These are phyloP conservation scores for Calidris pygmaea DNA, from an alignment of 2,113 vertebrate species.

Conservation along the genomic window DNA sequence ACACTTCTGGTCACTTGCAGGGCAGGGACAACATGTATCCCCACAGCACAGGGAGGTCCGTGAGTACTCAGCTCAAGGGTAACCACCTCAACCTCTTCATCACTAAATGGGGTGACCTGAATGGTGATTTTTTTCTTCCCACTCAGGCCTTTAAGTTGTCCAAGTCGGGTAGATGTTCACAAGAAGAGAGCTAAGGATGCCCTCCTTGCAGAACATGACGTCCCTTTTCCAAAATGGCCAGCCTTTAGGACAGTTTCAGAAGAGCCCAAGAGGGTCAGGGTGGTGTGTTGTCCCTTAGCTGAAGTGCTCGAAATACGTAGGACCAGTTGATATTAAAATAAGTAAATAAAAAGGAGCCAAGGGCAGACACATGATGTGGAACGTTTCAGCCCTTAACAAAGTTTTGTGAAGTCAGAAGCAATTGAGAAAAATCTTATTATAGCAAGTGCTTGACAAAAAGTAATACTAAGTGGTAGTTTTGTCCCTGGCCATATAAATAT, in stretches of 20 bases:
- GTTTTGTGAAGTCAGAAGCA: not conserved
- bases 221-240: not conserved
- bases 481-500: not conserved
- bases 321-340: not conserved
- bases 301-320: not conserved
- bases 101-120: not conserved
- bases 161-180: not conserved
- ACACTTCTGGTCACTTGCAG: not conserved
- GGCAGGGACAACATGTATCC: fast-evolving
- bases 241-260: not conserved
- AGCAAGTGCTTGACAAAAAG: not conserved
- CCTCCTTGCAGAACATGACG: not conserved
- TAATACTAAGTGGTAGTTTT: not conserved
- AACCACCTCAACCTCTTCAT: not conserved
- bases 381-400: not conserved
- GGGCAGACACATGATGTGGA: not conserved
- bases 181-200: not conserved
- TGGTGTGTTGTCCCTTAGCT: not conserved
- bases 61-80: not conserved
- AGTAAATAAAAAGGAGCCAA: not conserved
- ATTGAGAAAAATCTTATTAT: not conserved
- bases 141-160: not conserved
- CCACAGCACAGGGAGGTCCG: fast-evolving
- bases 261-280: no score
- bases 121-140: no score